phyloP scores from a whole-genome alignment of 2,888 invertebrate genomes.

The Ochropleura leucogaster region DNA sequence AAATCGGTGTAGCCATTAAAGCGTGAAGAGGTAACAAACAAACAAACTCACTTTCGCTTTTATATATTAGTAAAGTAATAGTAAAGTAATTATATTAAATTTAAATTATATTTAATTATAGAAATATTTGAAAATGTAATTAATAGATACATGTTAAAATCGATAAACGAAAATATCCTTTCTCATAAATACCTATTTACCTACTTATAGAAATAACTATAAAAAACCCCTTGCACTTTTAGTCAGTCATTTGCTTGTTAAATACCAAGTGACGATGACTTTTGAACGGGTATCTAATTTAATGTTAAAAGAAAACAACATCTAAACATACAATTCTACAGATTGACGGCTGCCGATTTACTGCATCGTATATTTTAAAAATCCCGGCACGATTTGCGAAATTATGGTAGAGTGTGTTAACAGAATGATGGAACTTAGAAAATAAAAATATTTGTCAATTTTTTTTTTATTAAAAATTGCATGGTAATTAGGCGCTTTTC shows the following conservation, averaged over 20 bases:
- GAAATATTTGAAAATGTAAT: too few species aligned
- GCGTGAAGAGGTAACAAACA: too few species aligned
- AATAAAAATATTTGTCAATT: not conserved
- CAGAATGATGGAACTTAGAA: not conserved
- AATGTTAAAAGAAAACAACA: not conserved
- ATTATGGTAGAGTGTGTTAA: not conserved
- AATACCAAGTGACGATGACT: not conserved
- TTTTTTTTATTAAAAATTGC: not conserved
- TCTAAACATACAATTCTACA: not conserved
- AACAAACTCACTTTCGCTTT: too few species aligned
- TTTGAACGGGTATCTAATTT: not conserved
- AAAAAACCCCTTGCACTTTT: not conserved
- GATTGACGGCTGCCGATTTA: not conserved
- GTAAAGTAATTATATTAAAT: too few species aligned
- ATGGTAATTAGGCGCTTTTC: not conserved
- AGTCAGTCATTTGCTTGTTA: not conserved
- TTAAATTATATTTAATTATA: too few species aligned
- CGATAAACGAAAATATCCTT: not conserved
- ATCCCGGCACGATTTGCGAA: not conserved
- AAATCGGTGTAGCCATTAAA: too few species aligned
- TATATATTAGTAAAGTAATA: too few species aligned
- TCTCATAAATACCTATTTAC: not conserved
- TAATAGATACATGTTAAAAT: too few species aligned
- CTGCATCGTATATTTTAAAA: not conserved
- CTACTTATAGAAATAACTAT: not conserved